phyloP scores from a whole-genome alignment of 2,888 invertebrate species.

The Phytoseiulus persimilis region DNA sequence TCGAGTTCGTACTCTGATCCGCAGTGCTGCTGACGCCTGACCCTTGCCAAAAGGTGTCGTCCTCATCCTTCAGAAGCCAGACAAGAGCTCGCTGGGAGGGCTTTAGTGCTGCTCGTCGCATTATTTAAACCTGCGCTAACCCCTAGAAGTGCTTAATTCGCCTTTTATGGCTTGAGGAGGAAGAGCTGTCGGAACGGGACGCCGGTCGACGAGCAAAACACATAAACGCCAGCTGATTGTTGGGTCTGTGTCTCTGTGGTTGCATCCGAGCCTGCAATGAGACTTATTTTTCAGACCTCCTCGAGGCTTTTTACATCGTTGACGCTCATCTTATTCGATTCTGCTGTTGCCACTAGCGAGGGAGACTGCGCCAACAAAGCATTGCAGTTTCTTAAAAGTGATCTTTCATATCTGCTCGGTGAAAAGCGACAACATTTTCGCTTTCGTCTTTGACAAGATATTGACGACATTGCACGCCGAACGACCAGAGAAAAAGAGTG shows the following conservation, averaged over 20 bases:
- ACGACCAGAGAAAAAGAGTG: too few relatives aligned
- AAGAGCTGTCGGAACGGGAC: not conserved
- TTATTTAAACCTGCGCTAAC: slow-evolving; percentile 34
- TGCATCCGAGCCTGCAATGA: not conserved
- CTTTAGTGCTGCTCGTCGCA: slow-evolving; percentile 12
- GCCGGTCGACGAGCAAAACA: not conserved
- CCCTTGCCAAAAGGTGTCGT: not conserved
- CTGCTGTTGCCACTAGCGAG: not conserved
- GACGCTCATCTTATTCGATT: not conserved
- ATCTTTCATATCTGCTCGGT: not conserved
- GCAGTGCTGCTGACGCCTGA: not conserved
- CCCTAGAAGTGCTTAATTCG: slow-evolving; percentile 26
- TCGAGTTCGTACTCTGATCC: not conserved
- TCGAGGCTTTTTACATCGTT: not conserved
- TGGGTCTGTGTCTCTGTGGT: not conserved
- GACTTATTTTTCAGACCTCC: not conserved
- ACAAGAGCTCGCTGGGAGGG: not conserved
- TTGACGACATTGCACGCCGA: not conserved
- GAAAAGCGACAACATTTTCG: not conserved
- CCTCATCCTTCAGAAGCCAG: not conserved
- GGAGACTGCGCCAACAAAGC: not conserved
- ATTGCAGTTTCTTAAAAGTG: not conserved
- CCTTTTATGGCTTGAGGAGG: slow-evolving; percentile 29
- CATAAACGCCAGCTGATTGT: not conserved
- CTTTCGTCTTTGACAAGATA: not conserved